Percentiles rank a stretch among this genome's conserved stretches.
Conservation (phyloP, 2,797 vertebrate genomes). For the Dermochelys coriacea region DNA sequence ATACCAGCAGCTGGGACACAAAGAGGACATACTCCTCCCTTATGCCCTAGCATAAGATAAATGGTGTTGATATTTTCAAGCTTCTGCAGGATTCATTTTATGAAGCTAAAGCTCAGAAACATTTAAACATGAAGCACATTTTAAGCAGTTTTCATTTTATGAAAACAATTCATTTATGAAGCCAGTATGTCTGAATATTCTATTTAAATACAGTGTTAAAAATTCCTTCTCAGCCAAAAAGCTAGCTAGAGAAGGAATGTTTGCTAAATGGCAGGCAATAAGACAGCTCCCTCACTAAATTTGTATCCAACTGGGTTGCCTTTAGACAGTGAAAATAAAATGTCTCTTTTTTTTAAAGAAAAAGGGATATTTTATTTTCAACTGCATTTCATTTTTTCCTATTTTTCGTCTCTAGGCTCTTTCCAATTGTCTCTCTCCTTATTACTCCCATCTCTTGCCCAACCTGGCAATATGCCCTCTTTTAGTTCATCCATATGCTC, state of each 20-base stretch:
- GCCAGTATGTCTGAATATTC: background rate
- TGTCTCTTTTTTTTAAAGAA: slow-evolving; percentile 29
- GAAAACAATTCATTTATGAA: slow-evolving; percentile 46
- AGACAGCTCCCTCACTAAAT: slow-evolving; percentile 47
- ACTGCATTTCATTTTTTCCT: background rate
- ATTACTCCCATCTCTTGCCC: background rate
- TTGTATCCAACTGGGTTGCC: background rate
- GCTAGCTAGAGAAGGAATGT: background rate
- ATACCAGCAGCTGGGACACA: background rate
- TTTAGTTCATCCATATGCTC: background rate
- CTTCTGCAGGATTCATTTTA: slow-evolving; percentile 10
- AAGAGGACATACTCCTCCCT: background rate
- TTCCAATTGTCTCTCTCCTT: rapidly evolving
- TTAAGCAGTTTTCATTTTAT: slow-evolving; percentile 24
- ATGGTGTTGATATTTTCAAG: background rate
- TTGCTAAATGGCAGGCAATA: background rate
- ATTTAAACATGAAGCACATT: slow-evolving; percentile 7
- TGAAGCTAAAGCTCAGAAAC: background rate
- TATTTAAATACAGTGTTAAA: slow-evolving; percentile 9
- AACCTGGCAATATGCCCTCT: background rate
- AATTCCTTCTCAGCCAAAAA: background rate
- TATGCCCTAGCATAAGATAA: background rate
- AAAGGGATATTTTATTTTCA: slow-evolving; percentile 4
- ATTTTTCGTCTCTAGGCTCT: background rate
- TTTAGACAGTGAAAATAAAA: slow-evolving; percentile 21